Evolutionary conservation across 2,797 vertebrate species (phyloP), one percentile per base, ranked within the genome.

Genomic region (Chelmon rostratus): DNA sequence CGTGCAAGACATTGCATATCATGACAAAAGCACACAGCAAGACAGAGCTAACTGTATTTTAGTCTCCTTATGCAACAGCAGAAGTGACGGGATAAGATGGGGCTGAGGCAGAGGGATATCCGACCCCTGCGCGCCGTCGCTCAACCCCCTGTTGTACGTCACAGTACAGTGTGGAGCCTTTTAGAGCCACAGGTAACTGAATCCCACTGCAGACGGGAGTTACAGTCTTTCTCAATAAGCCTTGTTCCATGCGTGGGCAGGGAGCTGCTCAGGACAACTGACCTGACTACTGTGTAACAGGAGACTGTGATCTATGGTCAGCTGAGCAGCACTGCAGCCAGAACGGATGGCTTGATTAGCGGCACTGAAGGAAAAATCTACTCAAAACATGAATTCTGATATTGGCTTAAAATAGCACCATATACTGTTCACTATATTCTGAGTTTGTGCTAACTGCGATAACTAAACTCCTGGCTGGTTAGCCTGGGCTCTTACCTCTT

Each of bases 401-500:
- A 19, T 11, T 19, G 23, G 57, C 4, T 33, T 47, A 9, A 42
- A 44, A n/a, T n/a, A n/a, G n/a, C 21, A 33, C 25, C 19, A 63
- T 13, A 49, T 38, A n/a, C n/a, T n/a, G n/a, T n/a, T n/a, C n/a
- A n/a, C n/a, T n/a, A n/a, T n/a, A n/a, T n/a, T n/a, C n/a, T n/a
- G n/a, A n/a, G n/a, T n/a, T n/a, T n/a, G n/a, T n/a, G n/a, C n/a
- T n/a, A n/a, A n/a, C n/a, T n/a, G n/a, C n/a, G n/a, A n/a, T n/a
- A n/a, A n/a, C n/a, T 56, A 50, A n/a, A 8, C 8, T 23, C 15
- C 31, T 3, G 18, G 6, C 15, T 44, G 53, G 9, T 61, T 50
- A 31, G 8, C 18, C 25, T 13, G 42, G 49, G 6, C 46, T 70
- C 85, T 94, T 79, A 99, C 98, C 97, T 95, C 92, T 94, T 89